These are phyloP conservation scores for Lasiurus cinereus DNA, from an alignment of 2,113 vertebrate species.

Conservation along the genomic window DNA sequence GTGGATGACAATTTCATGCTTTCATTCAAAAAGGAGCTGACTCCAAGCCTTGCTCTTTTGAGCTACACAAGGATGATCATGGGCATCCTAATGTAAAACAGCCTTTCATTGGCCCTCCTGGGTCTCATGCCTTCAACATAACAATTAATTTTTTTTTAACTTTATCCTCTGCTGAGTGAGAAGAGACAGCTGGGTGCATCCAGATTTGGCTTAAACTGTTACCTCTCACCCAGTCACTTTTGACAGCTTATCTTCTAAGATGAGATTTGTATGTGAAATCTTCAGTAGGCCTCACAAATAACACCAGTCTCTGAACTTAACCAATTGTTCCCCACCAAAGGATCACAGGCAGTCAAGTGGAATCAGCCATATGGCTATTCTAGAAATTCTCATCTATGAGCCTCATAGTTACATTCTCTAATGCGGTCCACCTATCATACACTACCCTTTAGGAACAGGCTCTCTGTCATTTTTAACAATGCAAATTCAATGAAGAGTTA, in stretches of 20 bases:
- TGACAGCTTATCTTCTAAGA: constrained; percentile 2
- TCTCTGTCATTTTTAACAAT: background rate
- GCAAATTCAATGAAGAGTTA: background rate
- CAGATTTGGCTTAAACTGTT: background rate
- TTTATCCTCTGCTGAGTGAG: background rate
- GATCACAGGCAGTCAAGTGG: background rate
- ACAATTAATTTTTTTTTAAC: background rate
- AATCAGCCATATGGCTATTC: background rate
- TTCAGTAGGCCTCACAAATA: background rate
- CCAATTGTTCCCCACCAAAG: background rate
- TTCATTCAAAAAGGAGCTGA: constrained; percentile 18
- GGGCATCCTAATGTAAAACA: constrained; percentile 12
- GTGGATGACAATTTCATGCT: constrained; percentile 10
- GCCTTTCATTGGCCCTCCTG: background rate
- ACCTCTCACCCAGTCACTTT: background rate
- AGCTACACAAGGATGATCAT: background rate
- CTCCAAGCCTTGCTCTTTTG: background rate
- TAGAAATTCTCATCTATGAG: constrained; percentile 10
- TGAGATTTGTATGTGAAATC: background rate
- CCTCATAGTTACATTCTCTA: constrained; percentile 6
- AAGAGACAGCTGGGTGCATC: background rate
- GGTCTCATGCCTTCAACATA: constrained; percentile 19
- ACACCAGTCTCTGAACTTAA: background rate
- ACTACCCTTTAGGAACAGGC: background rate
- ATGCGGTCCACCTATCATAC: background rate